These are phyloP conservation scores for Sarcophaga peregrina DNA, from an alignment of 1,140 invertebrate species.

Conservation along the genomic window DNA sequence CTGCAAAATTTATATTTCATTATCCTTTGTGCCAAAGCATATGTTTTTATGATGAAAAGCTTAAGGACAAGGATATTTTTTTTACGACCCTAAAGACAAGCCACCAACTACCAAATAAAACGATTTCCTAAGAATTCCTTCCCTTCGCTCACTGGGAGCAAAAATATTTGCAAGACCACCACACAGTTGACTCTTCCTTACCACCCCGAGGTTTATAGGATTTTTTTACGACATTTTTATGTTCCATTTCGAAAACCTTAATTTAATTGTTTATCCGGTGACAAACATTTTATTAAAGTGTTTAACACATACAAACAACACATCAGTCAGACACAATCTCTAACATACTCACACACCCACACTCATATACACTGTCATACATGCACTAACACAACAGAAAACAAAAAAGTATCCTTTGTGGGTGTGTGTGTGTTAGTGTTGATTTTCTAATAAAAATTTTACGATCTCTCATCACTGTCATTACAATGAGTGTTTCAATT, in stretches of 20 bases:
- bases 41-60: background rate
- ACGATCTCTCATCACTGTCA: conserved; percentile 36
- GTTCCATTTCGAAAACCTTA: conserved; percentile 64
- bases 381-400: too few relatives aligned
- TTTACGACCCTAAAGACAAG: conserved; percentile 35
- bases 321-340: background rate
- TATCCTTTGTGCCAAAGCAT: conserved; percentile 8
- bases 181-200: too few relatives aligned
- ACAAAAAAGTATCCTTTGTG: too few relatives aligned
- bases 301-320: conserved; percentile 21
- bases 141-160: too few relatives aligned
- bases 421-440: background rate
- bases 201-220: conserved; percentile 53
- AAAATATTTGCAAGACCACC: too few relatives aligned
- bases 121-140: background rate
- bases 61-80: background rate
- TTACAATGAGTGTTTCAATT: conserved; percentile 12
- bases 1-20: background rate
- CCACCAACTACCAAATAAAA: conserved; percentile 1
- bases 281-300: conserved; percentile 53
- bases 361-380: too few relatives aligned
- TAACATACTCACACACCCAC: background rate
- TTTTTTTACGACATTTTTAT: conserved; percentile 65
- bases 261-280: conserved; percentile 67
- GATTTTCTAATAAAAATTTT: conserved; percentile 23